Base-by-base conservation (phyloP, 2,888 invertebrate genomes). In the Mythimna lalbum region DNA sequence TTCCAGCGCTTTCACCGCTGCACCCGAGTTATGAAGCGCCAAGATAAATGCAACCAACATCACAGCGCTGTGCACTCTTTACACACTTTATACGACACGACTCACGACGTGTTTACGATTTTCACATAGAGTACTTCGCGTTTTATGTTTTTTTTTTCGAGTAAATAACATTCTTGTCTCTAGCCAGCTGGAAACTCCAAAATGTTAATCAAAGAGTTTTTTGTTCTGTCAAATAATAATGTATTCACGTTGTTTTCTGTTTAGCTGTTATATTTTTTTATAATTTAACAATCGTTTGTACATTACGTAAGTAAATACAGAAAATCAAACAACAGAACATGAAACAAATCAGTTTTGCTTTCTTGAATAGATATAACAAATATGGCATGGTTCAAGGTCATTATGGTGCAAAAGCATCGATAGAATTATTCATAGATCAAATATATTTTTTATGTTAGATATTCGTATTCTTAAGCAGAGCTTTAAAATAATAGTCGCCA, bases 1-100 rank as follows among this genome's bases (percentile, higher is more conserved):
- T 91, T 90, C 88, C 87, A 87, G 81, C 76, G 90, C 90, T 90
- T 90, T 91, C 89, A 87, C 88, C 85, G 73, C 73, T 79, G 60
- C 59, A 81, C 78, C 78, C 83, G 76, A 88, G 90, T 89, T 91
- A 91, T 92, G 90, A 91, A 88, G 86, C 86, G 78, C 84, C 74
- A 85, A 87, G 86, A 88, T 89, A 90, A 91, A 90, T 88, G 89
- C 88, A 86, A 81, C 85, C 83, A 82, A 86, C 85, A 81, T 64
- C 55, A 86, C 85, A 81, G 64, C 55, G 63, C 56, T 65, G 52
- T 43, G 52, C 43, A 36, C 77, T 77, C 69, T 56, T 56, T 64
- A 63, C 31, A 55, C 71, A 61, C 39, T 78, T 73, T 77, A 78
- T 73, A 81, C 57, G 55, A 52, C 56, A 73, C 82, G 78, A 80